These are phyloP conservation scores for Glomeris maerens DNA, from an alignment of 1,140 invertebrate genomes.

Conservation along the genomic window DNA sequence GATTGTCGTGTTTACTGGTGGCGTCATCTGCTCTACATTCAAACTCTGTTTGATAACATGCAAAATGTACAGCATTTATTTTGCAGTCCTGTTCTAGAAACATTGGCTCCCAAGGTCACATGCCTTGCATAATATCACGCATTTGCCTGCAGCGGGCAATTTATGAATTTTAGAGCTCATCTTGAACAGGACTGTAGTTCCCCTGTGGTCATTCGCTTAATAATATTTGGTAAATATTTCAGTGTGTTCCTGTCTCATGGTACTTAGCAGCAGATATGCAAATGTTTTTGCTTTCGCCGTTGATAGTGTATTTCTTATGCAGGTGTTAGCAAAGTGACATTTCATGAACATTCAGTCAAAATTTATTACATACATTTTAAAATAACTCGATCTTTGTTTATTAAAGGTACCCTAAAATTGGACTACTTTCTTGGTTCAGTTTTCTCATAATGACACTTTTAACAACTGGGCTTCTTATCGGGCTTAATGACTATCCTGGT, in stretches of 20 bases:
- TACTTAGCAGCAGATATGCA: slow-evolving; percentile 69
- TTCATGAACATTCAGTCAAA: too few relatives aligned
- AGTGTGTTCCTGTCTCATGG: slow-evolving; percentile 73
- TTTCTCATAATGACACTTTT: too few relatives aligned
- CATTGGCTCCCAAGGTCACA: background rate
- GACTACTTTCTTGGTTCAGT: too few relatives aligned
- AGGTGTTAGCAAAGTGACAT: too few relatives aligned
- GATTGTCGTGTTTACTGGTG: slow-evolving; percentile 61
- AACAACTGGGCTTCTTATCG: too few relatives aligned
- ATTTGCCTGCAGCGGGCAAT: background rate
- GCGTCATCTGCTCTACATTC: slow-evolving; percentile 68
- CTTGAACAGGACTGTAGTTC: background rate
- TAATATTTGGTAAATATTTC: slow-evolving; percentile 4
- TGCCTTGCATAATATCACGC: background rate
- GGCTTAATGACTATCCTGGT: too few relatives aligned
- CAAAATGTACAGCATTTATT: background rate
- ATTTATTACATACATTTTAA: too few relatives aligned
- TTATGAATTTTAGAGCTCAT: background rate
- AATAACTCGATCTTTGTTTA: too few relatives aligned
- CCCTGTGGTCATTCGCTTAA: too few relatives aligned
- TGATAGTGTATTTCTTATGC: slow-evolving; percentile 24
- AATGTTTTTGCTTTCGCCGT: slow-evolving; percentile 53
- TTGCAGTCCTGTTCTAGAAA: background rate
- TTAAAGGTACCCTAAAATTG: too few relatives aligned
- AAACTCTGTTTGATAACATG: slow-evolving; percentile 55